Conservation (phyloP, 2,888 invertebrate genomes). For the Bunonema sp. region DNA sequence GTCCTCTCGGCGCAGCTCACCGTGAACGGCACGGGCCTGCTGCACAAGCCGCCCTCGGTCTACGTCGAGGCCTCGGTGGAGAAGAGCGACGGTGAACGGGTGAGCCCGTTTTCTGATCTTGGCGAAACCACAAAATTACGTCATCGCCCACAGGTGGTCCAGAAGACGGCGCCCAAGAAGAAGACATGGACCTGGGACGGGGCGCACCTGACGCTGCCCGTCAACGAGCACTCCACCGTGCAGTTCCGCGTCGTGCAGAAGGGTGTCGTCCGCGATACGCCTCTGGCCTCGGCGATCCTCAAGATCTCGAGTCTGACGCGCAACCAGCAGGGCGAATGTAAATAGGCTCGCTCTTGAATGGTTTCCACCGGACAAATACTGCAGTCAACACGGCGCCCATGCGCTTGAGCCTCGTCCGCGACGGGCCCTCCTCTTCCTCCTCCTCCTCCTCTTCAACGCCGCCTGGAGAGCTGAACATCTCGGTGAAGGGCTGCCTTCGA, state of each 20-base stretch:
- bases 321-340: constrained; percentile 37
- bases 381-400: constrained; percentile 22
- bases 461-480: constrained; percentile 22
- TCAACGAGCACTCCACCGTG: constrained; percentile 23
- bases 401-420: no score
- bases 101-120: no score
- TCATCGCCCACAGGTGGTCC: constrained; percentile 12
- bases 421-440: no score
- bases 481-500: constrained; percentile 12
- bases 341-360: constrained; percentile 5
- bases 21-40: constrained; percentile 13
- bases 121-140: no score
- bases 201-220: constrained; percentile 32
- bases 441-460: no score
- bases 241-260: constrained; percentile 30
- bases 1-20: constrained; percentile 28
- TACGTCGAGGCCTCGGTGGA: constrained; percentile 38
- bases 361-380: constrained; percentile 2
- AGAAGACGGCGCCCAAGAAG: constrained; percentile 34
- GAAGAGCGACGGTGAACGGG: constrained; percentile 6
- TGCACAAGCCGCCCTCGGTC: constrained; percentile 26
- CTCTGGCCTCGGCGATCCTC: constrained; percentile 28
- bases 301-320: constrained; percentile 26
- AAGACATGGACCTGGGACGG: constrained; percentile 35
- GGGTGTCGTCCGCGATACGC: constrained; percentile 34